phyloP scores from a whole-genome alignment of 2,797 vertebrate species.

The Numenius phaeopus region DNA sequence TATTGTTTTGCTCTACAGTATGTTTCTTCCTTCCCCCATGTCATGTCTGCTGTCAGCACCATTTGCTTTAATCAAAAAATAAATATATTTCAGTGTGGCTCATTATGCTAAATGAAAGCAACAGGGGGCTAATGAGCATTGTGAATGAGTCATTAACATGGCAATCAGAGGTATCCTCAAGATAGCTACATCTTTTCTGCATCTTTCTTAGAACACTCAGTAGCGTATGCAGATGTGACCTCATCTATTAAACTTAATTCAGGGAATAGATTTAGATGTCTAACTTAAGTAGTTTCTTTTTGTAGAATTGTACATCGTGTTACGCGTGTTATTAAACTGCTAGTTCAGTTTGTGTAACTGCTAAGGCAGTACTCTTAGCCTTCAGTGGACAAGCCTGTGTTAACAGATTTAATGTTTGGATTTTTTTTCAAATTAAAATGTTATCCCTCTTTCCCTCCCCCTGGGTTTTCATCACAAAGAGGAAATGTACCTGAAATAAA shows the following conservation, averaged over 20 bases:
- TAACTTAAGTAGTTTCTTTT: not conserved
- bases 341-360: not conserved
- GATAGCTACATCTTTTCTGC: not conserved
- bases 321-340: not conserved
- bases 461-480: not conserved
- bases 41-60: not conserved
- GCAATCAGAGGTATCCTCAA: conserved; percentile 36
- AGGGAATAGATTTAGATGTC: not conserved
- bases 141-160: conserved; percentile 12
- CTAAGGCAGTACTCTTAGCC: not conserved
- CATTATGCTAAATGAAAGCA: conserved; percentile 65
- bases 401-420: not conserved
- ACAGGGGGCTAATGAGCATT: conserved; percentile 53
- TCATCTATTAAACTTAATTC: not conserved
- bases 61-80: conserved; percentile 46
- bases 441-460: fast-evolving
- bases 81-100: conserved; percentile 28
- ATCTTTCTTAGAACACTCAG: not conserved
- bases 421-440: not conserved
- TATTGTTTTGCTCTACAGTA: not conserved
- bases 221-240: not conserved
- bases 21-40: not conserved
- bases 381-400: not conserved
- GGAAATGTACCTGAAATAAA: not conserved
- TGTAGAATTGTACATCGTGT: not conserved